These are phyloP conservation scores for Craterocephalus amniculus DNA, from an alignment of 2,797 vertebrate genomes.

Conservation along the genomic window DNA sequence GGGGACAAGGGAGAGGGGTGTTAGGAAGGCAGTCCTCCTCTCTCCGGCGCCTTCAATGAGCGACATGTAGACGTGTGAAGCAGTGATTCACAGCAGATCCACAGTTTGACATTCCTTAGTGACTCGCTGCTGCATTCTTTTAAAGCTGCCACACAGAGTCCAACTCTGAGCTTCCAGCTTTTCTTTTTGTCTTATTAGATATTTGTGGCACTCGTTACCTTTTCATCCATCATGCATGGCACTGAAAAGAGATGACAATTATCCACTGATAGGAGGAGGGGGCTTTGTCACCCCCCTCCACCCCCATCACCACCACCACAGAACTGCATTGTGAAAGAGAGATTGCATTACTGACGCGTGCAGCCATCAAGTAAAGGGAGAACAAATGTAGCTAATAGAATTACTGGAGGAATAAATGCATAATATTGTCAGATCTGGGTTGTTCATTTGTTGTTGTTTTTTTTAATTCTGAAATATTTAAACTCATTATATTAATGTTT, in stretches of 20 bases:
- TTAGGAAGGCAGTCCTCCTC: constrained; percentile 10
- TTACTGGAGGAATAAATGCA: too few relatives aligned
- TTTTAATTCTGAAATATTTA: too few relatives aligned
- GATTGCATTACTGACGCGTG: neutral
- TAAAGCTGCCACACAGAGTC: constrained; percentile 42
- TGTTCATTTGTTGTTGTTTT: too few relatives aligned
- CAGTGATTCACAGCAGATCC: constrained; percentile 42
- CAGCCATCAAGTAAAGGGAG: neutral
- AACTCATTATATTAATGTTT: too few relatives aligned
- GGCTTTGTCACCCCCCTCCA: neutral
- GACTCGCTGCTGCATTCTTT: constrained; percentile 53
- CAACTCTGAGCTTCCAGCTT: constrained; percentile 1
- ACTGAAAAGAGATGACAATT: neutral
- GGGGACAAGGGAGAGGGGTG: neutral
- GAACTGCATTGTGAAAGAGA: neutral
- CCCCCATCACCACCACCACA: neutral
- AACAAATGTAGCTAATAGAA: too few relatives aligned
- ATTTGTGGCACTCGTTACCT: neutral
- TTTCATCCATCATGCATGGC: neutral
- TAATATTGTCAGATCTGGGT: too few relatives aligned
- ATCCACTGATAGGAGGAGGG: neutral
- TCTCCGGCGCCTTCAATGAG: constrained; percentile 27
- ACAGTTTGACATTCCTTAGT: constrained; percentile 60
- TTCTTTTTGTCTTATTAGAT: neutral
- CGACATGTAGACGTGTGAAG: constrained; percentile 43